These are phyloP conservation scores for Rallus limicola DNA, from an alignment of 2,113 vertebrate genomes.

Conservation along the genomic window DNA sequence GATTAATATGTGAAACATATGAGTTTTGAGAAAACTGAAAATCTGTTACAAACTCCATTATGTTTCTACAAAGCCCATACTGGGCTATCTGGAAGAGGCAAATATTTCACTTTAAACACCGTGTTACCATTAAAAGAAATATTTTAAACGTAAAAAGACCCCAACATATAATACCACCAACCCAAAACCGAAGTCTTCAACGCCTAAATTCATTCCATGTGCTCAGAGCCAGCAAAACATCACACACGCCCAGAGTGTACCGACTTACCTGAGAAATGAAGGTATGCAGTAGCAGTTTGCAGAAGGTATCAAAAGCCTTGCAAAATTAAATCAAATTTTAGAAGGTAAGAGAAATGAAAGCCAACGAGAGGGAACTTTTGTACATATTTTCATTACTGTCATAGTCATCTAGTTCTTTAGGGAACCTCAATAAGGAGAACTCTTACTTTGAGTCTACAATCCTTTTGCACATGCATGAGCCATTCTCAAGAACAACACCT, in stretches of 20 bases:
- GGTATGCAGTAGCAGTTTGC: neutral
- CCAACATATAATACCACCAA: neutral
- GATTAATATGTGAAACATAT: conserved; percentile 41
- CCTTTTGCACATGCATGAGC: neutral
- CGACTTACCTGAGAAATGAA: conserved; percentile 51
- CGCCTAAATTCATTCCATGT: neutral
- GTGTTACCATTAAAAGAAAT: neutral
- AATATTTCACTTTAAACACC: neutral
- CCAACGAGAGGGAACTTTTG: neutral
- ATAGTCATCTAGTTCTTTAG: neutral
- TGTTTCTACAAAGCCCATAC: neutral
- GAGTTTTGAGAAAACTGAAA: conserved; percentile 6
- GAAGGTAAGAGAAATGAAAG: conserved; percentile 13
- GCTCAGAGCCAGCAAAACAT: neutral
- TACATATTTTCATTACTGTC: neutral
- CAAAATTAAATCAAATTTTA: conserved; percentile 49
- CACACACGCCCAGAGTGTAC: neutral
- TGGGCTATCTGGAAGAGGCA: neutral
- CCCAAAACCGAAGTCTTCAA: neutral
- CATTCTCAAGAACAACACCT: neutral
- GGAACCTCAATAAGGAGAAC: neutral
- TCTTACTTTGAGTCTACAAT: neutral
- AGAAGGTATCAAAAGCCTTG: conserved; percentile 46
- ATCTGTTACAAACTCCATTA: conserved; percentile 1
- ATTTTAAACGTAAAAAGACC: neutral